Conservation (phyloP, 64 coral and sea anemone species). For the Porites lutea region DNA sequence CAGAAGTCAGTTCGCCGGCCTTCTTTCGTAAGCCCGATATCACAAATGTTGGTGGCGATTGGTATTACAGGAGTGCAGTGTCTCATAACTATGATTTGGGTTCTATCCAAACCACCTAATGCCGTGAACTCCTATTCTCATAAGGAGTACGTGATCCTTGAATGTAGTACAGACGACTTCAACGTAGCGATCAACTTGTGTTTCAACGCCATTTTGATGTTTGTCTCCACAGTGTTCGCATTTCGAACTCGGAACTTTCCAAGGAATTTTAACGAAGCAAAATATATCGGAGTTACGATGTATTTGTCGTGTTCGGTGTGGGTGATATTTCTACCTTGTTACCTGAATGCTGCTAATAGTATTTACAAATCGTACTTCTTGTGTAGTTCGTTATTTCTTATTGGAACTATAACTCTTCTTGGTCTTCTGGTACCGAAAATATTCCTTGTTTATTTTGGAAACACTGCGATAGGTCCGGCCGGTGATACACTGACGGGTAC, state of each 20-base stretch:
- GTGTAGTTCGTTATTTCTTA: slow-evolving; percentile 65
- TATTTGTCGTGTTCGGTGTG: slow-evolving; percentile 96
- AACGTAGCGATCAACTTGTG: slow-evolving; percentile 88
- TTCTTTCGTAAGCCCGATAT: slow-evolving; percentile 81
- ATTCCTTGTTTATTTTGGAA: slow-evolving; percentile 68
- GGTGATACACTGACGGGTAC: background rate
- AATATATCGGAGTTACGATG: slow-evolving; percentile 97
- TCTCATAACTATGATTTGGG: slow-evolving; percentile 85
- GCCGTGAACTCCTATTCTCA: slow-evolving; percentile 55
- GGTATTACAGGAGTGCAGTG: slow-evolving; percentile 74
- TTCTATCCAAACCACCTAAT: slow-evolving; percentile 71
- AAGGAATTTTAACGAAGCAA: slow-evolving; percentile 98
- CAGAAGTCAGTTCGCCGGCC: slow-evolving; percentile 83
- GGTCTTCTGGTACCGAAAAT: slow-evolving; percentile 84
- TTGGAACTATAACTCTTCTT: slow-evolving; percentile 84
- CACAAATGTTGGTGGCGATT: slow-evolving; percentile 74
- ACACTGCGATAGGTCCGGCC: slow-evolving; percentile 39
- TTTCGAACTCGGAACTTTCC: slow-evolving; percentile 96
- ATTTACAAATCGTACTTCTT: slow-evolving; percentile 67
- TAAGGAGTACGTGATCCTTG: slow-evolving; percentile 59
- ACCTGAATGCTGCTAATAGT: slow-evolving; percentile 76
- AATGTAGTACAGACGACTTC: slow-evolving; percentile 63
- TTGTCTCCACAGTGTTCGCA: slow-evolving; percentile 82
- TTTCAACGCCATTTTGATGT: slow-evolving; percentile 84
- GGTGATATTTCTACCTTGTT: slow-evolving; percentile 92